Conservation (phyloP, 2,888 invertebrate species). For the Nemotelus pantherinus region DNA sequence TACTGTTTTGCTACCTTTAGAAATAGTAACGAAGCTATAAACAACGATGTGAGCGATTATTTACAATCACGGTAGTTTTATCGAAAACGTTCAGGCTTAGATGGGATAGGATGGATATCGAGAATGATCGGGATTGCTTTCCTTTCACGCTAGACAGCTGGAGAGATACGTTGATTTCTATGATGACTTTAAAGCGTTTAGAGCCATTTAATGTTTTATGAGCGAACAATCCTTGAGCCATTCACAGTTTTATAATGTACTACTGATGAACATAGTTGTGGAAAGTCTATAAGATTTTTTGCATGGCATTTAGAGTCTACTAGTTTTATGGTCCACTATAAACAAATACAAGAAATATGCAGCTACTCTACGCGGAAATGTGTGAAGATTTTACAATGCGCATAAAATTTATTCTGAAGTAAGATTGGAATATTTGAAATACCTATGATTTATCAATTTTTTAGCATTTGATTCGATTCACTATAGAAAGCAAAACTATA, state of each 20-base stretch:
- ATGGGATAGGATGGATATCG: neutral
- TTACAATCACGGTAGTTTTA: slow-evolving; percentile 23
- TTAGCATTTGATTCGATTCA: too few relatives aligned
- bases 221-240: neutral
- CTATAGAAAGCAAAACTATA: too few relatives aligned
- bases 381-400: too few relatives aligned
- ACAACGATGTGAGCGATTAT: slow-evolving; percentile 7
- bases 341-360: neutral
- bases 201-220: slow-evolving; percentile 32
- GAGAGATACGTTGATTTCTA: neutral
- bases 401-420: too few relatives aligned
- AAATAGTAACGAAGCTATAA: neutral
- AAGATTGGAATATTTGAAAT: too few relatives aligned
- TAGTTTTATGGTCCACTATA: slow-evolving; percentile 12
- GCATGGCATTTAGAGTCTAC: neutral
- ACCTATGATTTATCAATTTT: too few relatives aligned
- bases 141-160: neutral
- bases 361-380: too few relatives aligned
- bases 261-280: slow-evolving; percentile 12
- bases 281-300: slow-evolving; percentile 18
- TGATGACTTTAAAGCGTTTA: slow-evolving; percentile 1
- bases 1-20: slow-evolving; percentile 34
- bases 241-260: slow-evolving; percentile 1
- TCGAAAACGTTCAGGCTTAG: slow-evolving; percentile 4
- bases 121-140: slow-evolving; percentile 4